These are phyloP conservation scores for Irena cyanogastra DNA, from an alignment of 2,113 vertebrate species.

Conservation along the genomic window DNA sequence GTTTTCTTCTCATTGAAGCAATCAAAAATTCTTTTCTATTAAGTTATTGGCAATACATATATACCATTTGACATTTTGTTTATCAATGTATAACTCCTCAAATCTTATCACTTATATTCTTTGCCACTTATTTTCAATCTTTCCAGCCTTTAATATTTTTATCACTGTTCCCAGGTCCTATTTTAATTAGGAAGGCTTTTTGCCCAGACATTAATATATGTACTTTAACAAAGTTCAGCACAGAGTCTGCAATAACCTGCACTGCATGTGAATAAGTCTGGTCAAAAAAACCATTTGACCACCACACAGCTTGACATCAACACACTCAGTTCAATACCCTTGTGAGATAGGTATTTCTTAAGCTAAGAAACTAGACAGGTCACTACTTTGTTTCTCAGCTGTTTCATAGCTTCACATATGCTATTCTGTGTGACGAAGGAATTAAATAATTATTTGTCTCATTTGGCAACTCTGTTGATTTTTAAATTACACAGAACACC, in stretches of 20 bases:
- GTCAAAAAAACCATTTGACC: not conserved
- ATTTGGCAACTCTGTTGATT: not conserved
- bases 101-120: not conserved
- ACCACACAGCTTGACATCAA: not conserved
- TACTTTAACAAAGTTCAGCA: not conserved
- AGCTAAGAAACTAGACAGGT: not conserved
- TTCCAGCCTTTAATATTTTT: not conserved
- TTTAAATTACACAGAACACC: not conserved
- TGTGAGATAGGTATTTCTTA: not conserved
- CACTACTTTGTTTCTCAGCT: not conserved
- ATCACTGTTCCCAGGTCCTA: not conserved
- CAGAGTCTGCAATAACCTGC: not conserved
- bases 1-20: not conserved
- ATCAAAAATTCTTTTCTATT: not conserved
- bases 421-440: not conserved
- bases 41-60: not conserved
- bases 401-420: not conserved
- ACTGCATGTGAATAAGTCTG: accelerated
- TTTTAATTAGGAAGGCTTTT: not conserved
- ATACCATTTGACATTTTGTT: not conserved
- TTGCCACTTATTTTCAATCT: not conserved
- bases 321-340: not conserved
- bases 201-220: not conserved
- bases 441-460: not conserved
- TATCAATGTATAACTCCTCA: not conserved